Conservation (phyloP, 64 coral and sea anemone genomes). For the Platygyra sinensis region DNA sequence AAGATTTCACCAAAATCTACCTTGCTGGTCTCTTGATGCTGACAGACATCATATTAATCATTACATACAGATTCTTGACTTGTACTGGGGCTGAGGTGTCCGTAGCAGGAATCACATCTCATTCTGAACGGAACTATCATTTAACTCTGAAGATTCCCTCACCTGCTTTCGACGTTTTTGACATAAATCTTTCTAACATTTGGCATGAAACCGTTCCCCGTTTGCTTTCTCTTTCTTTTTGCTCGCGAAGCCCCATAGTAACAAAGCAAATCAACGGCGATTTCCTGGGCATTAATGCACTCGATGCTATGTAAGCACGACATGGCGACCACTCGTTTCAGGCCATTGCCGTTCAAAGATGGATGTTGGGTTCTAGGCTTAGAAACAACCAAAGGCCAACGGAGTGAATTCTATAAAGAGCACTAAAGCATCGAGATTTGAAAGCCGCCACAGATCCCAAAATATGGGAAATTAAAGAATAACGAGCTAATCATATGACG, state of each 20-base stretch:
- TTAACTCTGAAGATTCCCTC: constrained; percentile 38
- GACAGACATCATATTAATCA: constrained; percentile 36
- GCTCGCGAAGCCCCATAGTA: constrained; percentile 40
- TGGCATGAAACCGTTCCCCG: constrained; percentile 54
- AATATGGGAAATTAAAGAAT: no score
- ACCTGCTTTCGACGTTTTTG: constrained; percentile 40
- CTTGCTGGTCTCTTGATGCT: constrained; percentile 18
- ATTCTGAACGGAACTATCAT: constrained; percentile 29
- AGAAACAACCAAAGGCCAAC: no score
- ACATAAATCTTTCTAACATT: no score
- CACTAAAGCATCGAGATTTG: no score
- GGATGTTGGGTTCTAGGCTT: no score
- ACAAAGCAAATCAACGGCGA: constrained; percentile 41
- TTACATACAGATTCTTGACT: constrained; percentile 18
- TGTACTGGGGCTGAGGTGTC: constrained; percentile 30
- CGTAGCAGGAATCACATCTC: neutral
- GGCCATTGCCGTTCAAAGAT: constrained; percentile 12
- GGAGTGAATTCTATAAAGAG: no score
- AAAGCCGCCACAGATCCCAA: no score
- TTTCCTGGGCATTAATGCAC: no score
- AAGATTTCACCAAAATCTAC: constrained; percentile 34
- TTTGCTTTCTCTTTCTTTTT: constrained; percentile 61
- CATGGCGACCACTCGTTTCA: no score
- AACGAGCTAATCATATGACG: no score
- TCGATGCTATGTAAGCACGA: no score